Percentiles rank a stretch among this genome's conserved stretches.
Conservation (phyloP, 2,888 invertebrate genomes). For the Ophion ellenae region DNA sequence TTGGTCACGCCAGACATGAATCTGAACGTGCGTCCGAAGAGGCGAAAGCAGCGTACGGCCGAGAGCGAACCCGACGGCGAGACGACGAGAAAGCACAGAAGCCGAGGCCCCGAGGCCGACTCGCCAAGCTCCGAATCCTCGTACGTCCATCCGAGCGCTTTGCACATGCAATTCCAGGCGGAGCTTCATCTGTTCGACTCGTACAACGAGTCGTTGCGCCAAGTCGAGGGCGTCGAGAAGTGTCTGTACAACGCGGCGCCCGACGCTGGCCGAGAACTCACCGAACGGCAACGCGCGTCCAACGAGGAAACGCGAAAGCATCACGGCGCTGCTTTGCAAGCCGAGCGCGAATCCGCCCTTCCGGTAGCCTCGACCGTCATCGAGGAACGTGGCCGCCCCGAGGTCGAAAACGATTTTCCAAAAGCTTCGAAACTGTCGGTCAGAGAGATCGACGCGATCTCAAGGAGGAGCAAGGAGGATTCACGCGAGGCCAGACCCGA, state of each 20-base stretch:
- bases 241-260: conserved; percentile 75
- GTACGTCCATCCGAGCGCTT: conserved; percentile 83
- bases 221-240: conserved; percentile 86
- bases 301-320: conserved; percentile 72
- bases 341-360: conserved; percentile 60
- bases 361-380: not conserved
- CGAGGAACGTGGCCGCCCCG: conserved; percentile 5
- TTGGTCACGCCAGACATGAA: conserved; percentile 80
- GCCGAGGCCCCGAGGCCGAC: conserved; percentile 27
- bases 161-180: conserved; percentile 86
- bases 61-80: conserved; percentile 49
- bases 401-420: not conserved
- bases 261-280: conserved; percentile 72
- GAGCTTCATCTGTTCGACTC: conserved; percentile 87
- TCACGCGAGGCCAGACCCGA: conserved; percentile 62
- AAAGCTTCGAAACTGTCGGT: conserved; percentile 8
- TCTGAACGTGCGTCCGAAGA: conserved; percentile 75
- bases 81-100: conserved; percentile 44
- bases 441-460: conserved; percentile 23
- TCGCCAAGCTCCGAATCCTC: conserved; percentile 35
- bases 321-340: conserved; percentile 60
- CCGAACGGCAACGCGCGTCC: conserved; percentile 72
- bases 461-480: conserved; percentile 19
- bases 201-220: conserved; percentile 86
- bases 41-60: conserved; percentile 69